These are phyloP conservation scores for Littorina saxatilis DNA, from an alignment of 1,140 invertebrate genomes.

Conservation along the genomic window DNA sequence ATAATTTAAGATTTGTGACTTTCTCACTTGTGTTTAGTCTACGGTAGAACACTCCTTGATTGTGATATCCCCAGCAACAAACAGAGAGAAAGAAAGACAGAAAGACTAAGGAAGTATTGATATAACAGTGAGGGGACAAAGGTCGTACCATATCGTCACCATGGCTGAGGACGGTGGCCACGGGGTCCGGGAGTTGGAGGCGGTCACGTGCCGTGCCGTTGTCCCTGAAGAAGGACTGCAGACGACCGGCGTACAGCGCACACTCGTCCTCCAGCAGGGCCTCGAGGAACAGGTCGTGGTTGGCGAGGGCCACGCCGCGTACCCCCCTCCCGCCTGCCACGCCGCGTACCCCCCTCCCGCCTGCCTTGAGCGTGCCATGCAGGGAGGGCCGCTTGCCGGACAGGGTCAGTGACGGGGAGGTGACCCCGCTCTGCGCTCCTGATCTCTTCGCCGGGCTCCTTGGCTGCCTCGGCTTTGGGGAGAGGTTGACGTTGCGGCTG, in stretches of 20 bases:
- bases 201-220: neutral
- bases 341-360: no score
- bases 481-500: neutral
- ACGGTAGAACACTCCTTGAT: no score
- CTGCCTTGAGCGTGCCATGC: neutral
- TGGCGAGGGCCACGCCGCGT: neutral
- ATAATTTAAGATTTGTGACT: neutral
- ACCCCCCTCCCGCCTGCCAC: neutral
- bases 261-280: slow-evolving; percentile 51
- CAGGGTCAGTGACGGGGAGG: neutral
- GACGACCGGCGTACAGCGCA: slow-evolving; percentile 45
- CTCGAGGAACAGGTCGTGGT: slow-evolving; percentile 41
- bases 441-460: neutral
- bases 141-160: slow-evolving; percentile 55
- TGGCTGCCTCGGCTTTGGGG: neutral
- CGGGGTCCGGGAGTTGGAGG: slow-evolving; percentile 39
- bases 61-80: neutral
- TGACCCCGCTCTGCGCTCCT: neutral
- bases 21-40: neutral
- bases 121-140: neutral
- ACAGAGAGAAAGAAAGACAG: neutral
- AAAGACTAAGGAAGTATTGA: neutral
- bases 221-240: slow-evolving; percentile 32
- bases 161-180: slow-evolving; percentile 45
- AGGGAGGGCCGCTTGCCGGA: neutral